A percentile compares a stretch with the other conserved stretches of the same genome.
Conservation (phyloP, 2,113 vertebrate species). For the Fukomys damarensis region DNA sequence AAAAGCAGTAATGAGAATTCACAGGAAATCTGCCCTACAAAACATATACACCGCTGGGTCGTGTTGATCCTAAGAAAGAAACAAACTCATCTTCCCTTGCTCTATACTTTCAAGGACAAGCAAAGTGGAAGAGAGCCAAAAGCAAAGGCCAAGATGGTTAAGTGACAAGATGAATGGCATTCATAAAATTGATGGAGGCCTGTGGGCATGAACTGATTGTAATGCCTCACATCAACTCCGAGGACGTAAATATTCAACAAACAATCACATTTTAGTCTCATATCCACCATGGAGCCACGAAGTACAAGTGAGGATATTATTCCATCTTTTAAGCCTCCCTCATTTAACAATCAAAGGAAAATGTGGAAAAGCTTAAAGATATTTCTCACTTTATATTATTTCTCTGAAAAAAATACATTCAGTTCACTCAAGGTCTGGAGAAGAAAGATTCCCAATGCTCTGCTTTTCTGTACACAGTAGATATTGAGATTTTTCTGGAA, state of each 20-base stretch:
- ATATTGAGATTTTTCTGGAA: neutral
- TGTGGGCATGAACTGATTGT: conserved; percentile 17
- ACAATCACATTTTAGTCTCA: conserved; percentile 2
- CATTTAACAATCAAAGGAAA: conserved; percentile 9
- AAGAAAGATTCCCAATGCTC: neutral
- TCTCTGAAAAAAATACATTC: neutral
- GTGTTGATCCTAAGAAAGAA: neutral
- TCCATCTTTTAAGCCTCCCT: neutral
- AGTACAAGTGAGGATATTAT: neutral
- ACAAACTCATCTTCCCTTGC: neutral
- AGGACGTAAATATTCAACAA: conserved; percentile 28
- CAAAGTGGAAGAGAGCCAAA: conserved; percentile 5
- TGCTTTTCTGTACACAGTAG: neutral
- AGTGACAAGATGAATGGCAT: conserved; percentile 59
- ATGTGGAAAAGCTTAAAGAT: neutral
- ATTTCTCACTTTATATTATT: neutral
- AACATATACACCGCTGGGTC: neutral
- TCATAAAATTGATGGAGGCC: conserved; percentile 65
- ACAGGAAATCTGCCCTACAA: neutral
- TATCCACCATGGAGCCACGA: neutral
- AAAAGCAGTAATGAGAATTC: neutral
- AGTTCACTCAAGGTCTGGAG: neutral
- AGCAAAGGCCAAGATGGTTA: conserved; percentile 31
- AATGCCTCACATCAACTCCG: neutral
- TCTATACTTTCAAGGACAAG: conserved; percentile 31